These are phyloP conservation scores for Nebria salina DNA, from an alignment of 2,888 invertebrate species.

Conservation along the genomic window DNA sequence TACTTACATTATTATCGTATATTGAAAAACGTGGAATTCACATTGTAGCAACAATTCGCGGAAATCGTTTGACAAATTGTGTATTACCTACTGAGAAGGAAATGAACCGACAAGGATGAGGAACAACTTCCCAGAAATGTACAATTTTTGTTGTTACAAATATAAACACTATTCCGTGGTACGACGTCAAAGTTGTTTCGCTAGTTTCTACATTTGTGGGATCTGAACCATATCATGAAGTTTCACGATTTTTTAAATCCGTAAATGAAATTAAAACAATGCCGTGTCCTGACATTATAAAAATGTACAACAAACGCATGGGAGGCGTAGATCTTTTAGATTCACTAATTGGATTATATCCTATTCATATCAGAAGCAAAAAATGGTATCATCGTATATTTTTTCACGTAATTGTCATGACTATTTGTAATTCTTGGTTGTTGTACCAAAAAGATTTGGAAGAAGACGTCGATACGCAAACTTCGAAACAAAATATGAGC, in stretches of 20 bases:
- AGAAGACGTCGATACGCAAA: too few species aligned
- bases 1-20: constrained; percentile 49
- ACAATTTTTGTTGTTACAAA: constrained; percentile 19
- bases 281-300: constrained; percentile 56
- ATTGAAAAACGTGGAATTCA: constrained; percentile 11
- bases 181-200: constrained; percentile 55
- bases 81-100: too few species aligned
- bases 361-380: constrained; percentile 52
- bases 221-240: constrained; percentile 54
- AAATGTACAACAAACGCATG: constrained; percentile 58
- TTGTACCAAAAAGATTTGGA: constrained; percentile 19
- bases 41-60: constrained; percentile 5
- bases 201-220: constrained; percentile 53
- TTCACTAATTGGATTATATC: constrained; percentile 49
- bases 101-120: too few species aligned
- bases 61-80: too few species aligned
- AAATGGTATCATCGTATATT: constrained; percentile 58
- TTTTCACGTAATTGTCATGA: constrained; percentile 50
- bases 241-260: constrained; percentile 54
- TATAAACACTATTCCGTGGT: constrained; percentile 51
- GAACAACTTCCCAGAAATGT: constrained; percentile 1
- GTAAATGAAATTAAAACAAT: constrained; percentile 55
- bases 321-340: constrained; percentile 58
- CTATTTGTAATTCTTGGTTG: constrained; percentile 48
- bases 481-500: too few species aligned